Percentiles rank a stretch among this genome's conserved stretches.
phyloP scores from a whole-genome alignment of 2,797 vertebrate species.

The Graptemys geographica region DNA sequence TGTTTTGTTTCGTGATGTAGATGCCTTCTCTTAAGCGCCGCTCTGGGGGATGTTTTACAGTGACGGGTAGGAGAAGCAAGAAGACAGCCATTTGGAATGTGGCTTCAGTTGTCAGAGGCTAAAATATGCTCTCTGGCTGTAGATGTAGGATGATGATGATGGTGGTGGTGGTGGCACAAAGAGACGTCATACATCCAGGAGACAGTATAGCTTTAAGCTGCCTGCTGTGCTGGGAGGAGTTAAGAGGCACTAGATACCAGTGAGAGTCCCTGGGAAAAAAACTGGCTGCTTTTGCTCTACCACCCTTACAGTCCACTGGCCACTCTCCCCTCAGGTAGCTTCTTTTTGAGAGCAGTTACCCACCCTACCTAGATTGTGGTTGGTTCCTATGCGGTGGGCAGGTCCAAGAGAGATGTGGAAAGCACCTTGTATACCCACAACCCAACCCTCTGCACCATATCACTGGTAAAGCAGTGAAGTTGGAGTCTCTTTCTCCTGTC shows the following conservation, averaged over 20 bases:
- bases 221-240: background rate
- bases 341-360: background rate
- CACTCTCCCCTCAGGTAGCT: rapidly evolving
- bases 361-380: background rate
- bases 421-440: background rate
- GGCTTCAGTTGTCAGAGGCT: conserved; percentile 7
- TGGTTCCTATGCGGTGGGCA: background rate
- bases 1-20: conserved; percentile 79
- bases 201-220: background rate
- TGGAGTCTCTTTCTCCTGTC: conserved; percentile 10
- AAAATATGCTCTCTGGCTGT: background rate
- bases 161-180: background rate
- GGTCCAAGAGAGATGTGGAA: background rate
- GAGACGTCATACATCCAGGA: rapidly evolving
- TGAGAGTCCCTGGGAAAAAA: background rate
- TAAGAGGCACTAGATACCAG: background rate
- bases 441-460: rapidly evolving
- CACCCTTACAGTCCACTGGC: background rate
- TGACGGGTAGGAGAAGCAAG: conserved; percentile 7
- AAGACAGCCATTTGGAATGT: background rate
- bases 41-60: conserved; percentile 65
- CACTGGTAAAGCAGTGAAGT: background rate
- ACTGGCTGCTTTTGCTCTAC: background rate
- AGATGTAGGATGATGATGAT: background rate
- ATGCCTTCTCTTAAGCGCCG: conserved; percentile 60